phyloP scores from a whole-genome alignment of 1,140 invertebrate genomes.

The Microplitis demolitor region DNA sequence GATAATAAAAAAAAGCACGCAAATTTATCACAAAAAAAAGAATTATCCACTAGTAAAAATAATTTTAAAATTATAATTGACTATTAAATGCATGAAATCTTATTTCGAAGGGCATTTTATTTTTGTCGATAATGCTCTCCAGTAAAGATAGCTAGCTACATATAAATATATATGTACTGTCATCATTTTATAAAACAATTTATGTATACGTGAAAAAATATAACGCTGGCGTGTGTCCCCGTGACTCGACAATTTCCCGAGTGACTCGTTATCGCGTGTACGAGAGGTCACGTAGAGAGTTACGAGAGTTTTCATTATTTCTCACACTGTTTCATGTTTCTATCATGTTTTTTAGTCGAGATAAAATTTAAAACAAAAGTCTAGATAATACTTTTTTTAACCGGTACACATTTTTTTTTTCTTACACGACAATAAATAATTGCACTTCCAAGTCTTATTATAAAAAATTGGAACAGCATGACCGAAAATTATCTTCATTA shows the following conservation, averaged over 20 bases:
- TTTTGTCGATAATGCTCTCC: background rate
- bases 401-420: too few species aligned
- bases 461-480: too few species aligned
- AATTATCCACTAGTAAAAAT: too few species aligned
- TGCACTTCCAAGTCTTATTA: too few species aligned
- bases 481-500: too few species aligned
- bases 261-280: constrained; percentile 29
- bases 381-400: too few species aligned
- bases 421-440: too few species aligned
- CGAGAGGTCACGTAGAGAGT: constrained; percentile 26
- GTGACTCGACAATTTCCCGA: constrained; percentile 23
- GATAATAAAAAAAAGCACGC: background rate
- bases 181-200: background rate
- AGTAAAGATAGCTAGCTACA: too few species aligned
- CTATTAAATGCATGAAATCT: too few species aligned
- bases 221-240: background rate
- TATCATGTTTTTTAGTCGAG: background rate
- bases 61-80: too few species aligned
- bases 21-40: too few species aligned
- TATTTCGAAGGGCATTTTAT: too few species aligned
- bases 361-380: background rate
- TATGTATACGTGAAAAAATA: constrained; percentile 1
- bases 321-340: constrained; percentile 8
- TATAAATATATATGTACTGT: background rate
- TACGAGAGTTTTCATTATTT: constrained; percentile 18